phyloP scores from a whole-genome alignment of 2,113 vertebrate genomes.

The Vireo altiloquus region DNA sequence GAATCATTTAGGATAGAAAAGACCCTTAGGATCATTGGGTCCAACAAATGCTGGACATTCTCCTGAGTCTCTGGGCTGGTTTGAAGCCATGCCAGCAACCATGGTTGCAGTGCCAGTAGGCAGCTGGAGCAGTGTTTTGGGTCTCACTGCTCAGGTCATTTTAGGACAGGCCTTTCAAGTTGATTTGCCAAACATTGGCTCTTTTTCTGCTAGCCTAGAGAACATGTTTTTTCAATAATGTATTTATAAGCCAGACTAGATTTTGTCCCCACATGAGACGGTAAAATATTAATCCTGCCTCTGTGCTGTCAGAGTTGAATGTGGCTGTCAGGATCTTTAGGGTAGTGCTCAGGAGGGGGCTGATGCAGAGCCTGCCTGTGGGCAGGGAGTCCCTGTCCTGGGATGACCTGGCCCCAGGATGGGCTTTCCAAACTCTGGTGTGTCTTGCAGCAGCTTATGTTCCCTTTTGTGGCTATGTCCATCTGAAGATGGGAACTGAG shows the following conservation, averaged over 20 bases:
- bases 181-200: accelerated
- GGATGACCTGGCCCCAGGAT: background rate
- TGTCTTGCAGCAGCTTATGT: accelerated
- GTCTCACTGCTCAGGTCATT: background rate
- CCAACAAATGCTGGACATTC: background rate
- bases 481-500: background rate
- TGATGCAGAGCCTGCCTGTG: accelerated
- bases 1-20: background rate
- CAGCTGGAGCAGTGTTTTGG: background rate
- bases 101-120: background rate
- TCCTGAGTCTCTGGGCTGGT: background rate
- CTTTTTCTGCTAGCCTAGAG: background rate
- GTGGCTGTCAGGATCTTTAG: background rate
- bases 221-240: background rate
- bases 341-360: background rate
- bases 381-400: accelerated
- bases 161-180: background rate
- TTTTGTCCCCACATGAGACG: background rate
- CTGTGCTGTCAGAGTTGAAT: background rate
- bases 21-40: background rate
- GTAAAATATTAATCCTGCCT: background rate
- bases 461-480: background rate
- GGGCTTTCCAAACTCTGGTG: background rate
- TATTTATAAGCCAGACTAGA: background rate
- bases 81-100: background rate